Evolutionary conservation across 2,797 vertebrate genomes (phyloP).

Genomic region (Otus scops): DNA sequence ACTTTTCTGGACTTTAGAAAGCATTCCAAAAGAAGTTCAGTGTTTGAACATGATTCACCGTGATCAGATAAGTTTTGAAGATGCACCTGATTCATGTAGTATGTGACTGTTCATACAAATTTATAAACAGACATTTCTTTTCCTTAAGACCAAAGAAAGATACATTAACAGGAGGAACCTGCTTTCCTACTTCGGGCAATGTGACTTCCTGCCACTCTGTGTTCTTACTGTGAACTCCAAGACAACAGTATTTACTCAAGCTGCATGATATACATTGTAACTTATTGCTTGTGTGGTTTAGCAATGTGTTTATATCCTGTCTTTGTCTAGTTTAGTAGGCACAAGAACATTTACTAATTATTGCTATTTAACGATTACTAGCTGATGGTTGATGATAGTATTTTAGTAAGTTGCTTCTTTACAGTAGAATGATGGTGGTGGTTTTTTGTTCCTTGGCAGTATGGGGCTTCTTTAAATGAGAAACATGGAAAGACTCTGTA

Average conservation of each 20-base stretch:
- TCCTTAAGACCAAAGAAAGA: neutral
- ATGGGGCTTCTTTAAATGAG: neutral
- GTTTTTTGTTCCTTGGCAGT: neutral
- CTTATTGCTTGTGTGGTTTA: neutral
- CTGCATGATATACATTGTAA: neutral
- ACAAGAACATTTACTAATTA: neutral
- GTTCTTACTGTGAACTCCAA: neutral
- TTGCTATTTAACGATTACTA: conserved; percentile 26
- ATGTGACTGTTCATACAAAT: neutral
- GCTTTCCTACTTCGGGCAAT: neutral
- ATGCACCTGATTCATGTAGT: neutral
- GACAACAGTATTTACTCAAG: neutral
- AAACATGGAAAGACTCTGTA: neutral
- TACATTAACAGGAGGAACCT: neutral
- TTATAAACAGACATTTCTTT: neutral
- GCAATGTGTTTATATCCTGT: neutral
- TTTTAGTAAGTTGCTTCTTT: conserved; percentile 9
- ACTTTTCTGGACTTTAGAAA: neutral
- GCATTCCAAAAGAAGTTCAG: neutral
- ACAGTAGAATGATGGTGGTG: neutral
- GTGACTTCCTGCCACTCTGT: neutral
- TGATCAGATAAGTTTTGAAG: neutral
- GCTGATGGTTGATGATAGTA: conserved; percentile 7
- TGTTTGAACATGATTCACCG: neutral
- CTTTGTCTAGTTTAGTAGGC: neutral